phyloP scores from a whole-genome alignment of 2,113 vertebrate genomes.

The Burhinus oedicnemus region DNA sequence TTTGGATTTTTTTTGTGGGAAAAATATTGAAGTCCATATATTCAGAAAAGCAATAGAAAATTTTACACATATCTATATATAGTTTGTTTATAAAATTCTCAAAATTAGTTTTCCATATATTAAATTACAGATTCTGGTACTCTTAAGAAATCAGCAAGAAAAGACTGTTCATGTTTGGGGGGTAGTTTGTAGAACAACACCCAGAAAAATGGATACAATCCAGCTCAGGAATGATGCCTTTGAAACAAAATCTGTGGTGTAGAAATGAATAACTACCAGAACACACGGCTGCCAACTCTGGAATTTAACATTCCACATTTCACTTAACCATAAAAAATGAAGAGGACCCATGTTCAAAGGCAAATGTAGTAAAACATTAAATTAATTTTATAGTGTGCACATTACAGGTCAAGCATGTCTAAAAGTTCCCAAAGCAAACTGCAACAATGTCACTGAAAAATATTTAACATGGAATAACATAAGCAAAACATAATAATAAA shows the following conservation, averaged over 20 bases:
- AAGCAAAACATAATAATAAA: constrained; percentile 16
- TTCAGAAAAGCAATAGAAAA: background rate
- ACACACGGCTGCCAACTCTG: constrained; percentile 25
- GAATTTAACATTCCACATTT: constrained; percentile 65
- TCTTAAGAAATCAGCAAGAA: background rate
- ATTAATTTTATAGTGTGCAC: constrained; percentile 62
- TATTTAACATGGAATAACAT: constrained; percentile 25
- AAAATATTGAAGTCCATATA: background rate
- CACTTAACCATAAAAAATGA: constrained; percentile 68
- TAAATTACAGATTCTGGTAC: background rate
- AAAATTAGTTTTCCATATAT: background rate
- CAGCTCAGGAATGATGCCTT: constrained; percentile 50
- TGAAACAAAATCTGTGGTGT: constrained; percentile 61
- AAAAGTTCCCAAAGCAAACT: constrained; percentile 57
- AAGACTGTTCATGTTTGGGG: background rate
- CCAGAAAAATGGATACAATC: constrained; percentile 27
- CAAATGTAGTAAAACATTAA: constrained; percentile 58
- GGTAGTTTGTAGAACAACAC: background rate
- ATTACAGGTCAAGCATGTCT: constrained; percentile 49
- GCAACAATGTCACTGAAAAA: constrained; percentile 25
- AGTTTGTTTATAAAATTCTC: background rate
- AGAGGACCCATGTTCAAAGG: constrained; percentile 62
- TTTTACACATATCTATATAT: background rate
- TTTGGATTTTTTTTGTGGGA: background rate
- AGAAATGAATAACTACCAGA: constrained; percentile 58